Percentiles rank a stretch among this genome's conserved stretches.
phyloP scores from a whole-genome alignment of 2,888 invertebrate genomes.

The Balanococcus diminutus region DNA sequence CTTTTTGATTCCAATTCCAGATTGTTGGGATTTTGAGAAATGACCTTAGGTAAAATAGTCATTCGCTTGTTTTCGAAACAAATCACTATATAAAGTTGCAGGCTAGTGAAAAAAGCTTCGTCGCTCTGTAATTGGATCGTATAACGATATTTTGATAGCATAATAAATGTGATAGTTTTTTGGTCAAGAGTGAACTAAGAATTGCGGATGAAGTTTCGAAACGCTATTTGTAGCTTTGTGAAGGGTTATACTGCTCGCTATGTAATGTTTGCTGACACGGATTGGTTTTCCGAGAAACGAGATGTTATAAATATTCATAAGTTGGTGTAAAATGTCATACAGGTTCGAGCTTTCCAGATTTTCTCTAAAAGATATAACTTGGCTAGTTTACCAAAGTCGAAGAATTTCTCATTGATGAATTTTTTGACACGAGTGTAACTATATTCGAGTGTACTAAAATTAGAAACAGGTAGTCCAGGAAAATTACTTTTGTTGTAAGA shows the following conservation, averaged over 20 bases:
- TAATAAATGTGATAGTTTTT: not conserved
- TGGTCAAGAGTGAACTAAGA: not conserved
- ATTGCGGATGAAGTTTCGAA: not conserved
- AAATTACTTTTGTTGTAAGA: too few species aligned
- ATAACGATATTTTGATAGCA: not conserved
- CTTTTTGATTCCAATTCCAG: not conserved
- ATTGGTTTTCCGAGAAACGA: not conserved
- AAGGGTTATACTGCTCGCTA: not conserved
- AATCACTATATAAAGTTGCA: not conserved
- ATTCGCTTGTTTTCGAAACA: not conserved
- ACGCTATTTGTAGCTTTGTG: not conserved
- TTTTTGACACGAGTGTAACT: not conserved
- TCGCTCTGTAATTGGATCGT: not conserved
- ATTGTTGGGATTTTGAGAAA: not conserved
- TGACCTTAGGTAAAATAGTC: not conserved
- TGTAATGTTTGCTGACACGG: not conserved
- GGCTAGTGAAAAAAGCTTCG: not conserved
- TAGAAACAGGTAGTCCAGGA: too few species aligned
- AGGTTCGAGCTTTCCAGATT: not conserved
- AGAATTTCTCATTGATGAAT: not conserved
- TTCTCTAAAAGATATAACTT: not conserved
- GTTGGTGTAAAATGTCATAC: not conserved
- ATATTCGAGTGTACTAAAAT: not conserved
- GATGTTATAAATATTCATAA: slow-evolving; percentile 1
- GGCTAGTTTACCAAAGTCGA: not conserved